Base-by-base conservation (phyloP, 2,888 invertebrate species). In the Melanotus villosus region DNA sequence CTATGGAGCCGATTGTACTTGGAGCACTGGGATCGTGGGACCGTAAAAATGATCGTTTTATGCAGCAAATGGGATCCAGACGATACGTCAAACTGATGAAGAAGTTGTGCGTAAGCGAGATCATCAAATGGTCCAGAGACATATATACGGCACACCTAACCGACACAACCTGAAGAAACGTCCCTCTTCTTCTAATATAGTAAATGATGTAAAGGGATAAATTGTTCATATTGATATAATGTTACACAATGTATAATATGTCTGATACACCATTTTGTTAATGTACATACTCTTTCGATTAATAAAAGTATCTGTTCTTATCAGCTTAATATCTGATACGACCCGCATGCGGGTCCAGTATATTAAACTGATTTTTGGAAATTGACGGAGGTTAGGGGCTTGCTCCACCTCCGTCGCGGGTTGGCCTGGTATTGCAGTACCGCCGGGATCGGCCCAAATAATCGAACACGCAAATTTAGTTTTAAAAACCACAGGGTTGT, bases 271-370 rank as follows among this genome's bases (percentile, higher is more conserved):
- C n/a, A n/a, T n/a, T n/a, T n/a, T n/a, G n/a, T n/a, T n/a, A n/a
- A n/a, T n/a, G n/a, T n/a, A n/a, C n/a, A n/a, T n/a, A n/a, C n/a
- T n/a, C n/a, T n/a, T n/a, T n/a, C n/a, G n/a, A n/a, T n/a, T n/a
- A n/a, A n/a, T n/a, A n/a, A n/a, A n/a, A 87, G 87, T 87, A 89
- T 89, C 89, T 89, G 89, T 89, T 89, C 89, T 89, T 89, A 89
- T 89, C 88, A 89, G 89, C 89, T 89, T 89, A 89, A 89, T 89
- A 89, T 89, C 89, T 89, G 88, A 89, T 89, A 89, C 84, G 84
- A 81, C 79, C 83, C 84, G 83, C 84, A 84, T 84, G 84, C 83
- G 84, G 84, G 80, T 80, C 84, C 84, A 84, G 84, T 78, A 78
- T 78, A 78, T 78, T 78, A 78, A 78, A 78, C 78, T 78, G 76